phyloP scores from a whole-genome alignment of 2,888 invertebrate species.

The Balanococcus diminutus region DNA sequence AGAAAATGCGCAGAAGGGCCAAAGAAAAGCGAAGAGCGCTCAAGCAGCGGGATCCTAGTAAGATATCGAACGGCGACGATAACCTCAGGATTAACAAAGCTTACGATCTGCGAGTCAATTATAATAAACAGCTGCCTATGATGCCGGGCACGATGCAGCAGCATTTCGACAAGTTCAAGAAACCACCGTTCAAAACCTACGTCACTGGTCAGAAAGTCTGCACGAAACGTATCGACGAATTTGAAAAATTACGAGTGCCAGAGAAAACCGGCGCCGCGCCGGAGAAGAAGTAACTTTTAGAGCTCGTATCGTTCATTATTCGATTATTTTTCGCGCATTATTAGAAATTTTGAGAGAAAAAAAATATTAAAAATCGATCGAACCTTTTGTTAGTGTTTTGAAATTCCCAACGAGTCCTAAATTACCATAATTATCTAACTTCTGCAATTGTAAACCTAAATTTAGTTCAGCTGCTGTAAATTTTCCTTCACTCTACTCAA shows the following conservation, averaged over 20 bases:
- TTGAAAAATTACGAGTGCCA: slow-evolving; percentile 42
- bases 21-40: slow-evolving; percentile 29
- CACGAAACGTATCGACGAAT: slow-evolving; percentile 38
- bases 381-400: too few species aligned
- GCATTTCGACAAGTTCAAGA: slow-evolving; percentile 47
- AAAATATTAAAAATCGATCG: too few species aligned
- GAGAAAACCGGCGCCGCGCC: not conserved
- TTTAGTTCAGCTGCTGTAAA: too few species aligned
- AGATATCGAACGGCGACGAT: not conserved
- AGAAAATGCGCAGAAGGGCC: slow-evolving; percentile 18
- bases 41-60: slow-evolving; percentile 5
- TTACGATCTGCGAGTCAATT: slow-evolving; percentile 32
- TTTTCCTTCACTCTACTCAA: not conserved
- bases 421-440: too few species aligned
- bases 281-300: too few species aligned
- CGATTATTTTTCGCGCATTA: too few species aligned
- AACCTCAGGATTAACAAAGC: slow-evolving; percentile 32
- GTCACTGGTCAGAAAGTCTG: not conserved
- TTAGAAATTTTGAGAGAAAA: too few species aligned
- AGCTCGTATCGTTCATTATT: too few species aligned
- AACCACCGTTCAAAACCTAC: slow-evolving; percentile 40
- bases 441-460: too few species aligned
- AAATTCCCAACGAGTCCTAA: too few species aligned
- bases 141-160: slow-evolving; percentile 26
- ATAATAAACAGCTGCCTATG: slow-evolving; percentile 28